phyloP scores from a whole-genome alignment of 2,113 vertebrate species.

The Paramisgurnus dabryanus region DNA sequence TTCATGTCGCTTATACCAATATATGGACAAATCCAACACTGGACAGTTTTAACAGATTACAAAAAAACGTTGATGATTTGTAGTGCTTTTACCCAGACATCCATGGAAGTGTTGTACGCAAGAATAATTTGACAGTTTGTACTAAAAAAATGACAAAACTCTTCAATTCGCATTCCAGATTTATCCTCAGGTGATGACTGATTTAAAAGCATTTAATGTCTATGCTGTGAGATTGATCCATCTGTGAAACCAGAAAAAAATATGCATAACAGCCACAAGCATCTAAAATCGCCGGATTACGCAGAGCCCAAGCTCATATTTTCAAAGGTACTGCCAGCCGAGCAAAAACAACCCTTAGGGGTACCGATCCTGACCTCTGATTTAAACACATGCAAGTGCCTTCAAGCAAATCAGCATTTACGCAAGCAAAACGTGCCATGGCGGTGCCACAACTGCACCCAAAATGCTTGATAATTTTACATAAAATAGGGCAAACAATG shows the following conservation, averaged over 20 bases:
- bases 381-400: constrained; percentile 29
- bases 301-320: constrained; percentile 6
- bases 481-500: not conserved
- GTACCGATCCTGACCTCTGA: constrained; percentile 39
- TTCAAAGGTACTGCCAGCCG: not conserved
- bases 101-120: too few relatives aligned
- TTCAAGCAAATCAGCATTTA: constrained; percentile 38
- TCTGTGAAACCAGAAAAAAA: constrained; percentile 12
- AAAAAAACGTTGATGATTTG: not conserved
- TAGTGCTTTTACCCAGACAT: not conserved
- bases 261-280: not conserved
- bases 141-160: not conserved
- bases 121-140: not conserved
- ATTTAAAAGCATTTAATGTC: constrained; percentile 15
- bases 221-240: not conserved
- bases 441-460: not conserved
- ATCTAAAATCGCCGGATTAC: constrained; percentile 19
- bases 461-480: not conserved
- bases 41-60: constrained; percentile 6
- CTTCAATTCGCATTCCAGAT: not conserved
- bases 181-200: constrained; percentile 6
- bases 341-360: constrained; percentile 39
- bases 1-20: constrained; percentile 39
- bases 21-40: constrained; percentile 29
- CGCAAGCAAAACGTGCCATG: constrained; percentile 16